phyloP scores from a whole-genome alignment of 2,888 invertebrate species.

The Cantharis lateralis region DNA sequence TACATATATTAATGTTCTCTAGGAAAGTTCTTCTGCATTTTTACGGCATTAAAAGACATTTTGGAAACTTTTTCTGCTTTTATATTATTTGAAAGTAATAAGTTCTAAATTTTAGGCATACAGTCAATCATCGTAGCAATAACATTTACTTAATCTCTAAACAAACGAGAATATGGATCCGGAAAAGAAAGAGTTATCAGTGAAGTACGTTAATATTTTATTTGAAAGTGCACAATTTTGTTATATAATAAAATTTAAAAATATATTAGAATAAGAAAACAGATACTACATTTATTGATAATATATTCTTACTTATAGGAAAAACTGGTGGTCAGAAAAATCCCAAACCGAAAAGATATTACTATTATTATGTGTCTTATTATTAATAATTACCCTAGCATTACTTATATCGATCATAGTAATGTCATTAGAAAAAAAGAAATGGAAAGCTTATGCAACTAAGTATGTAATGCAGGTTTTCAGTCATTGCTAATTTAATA shows the following conservation, averaged over 20 bases:
- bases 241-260: too few relatives aligned
- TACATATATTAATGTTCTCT: too few relatives aligned
- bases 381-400: conserved; percentile 58
- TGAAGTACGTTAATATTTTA: not conserved
- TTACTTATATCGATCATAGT: conserved; percentile 66
- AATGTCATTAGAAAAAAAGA: not conserved
- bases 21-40: too few relatives aligned
- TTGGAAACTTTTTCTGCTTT: too few relatives aligned
- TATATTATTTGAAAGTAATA: not conserved
- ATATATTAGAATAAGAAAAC: too few relatives aligned
- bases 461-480: too few relatives aligned
- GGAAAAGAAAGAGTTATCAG: not conserved
- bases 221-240: too few relatives aligned
- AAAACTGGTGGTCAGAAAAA: conserved; percentile 76
- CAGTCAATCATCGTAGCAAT: not conserved
- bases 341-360: conserved; percentile 73
- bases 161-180: not conserved
- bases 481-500: too few relatives aligned
- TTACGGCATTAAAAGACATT: too few relatives aligned
- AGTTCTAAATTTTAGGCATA: not conserved
- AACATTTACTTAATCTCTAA: not conserved
- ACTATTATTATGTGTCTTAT: conserved; percentile 60
- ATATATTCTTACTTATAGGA: not conserved
- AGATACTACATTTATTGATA: too few relatives aligned
- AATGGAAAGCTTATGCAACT: not conserved